Percentiles rank a stretch among this genome's conserved stretches.
phyloP scores from a whole-genome alignment of 2,888 invertebrate species.

The Lycia hirtaria region DNA sequence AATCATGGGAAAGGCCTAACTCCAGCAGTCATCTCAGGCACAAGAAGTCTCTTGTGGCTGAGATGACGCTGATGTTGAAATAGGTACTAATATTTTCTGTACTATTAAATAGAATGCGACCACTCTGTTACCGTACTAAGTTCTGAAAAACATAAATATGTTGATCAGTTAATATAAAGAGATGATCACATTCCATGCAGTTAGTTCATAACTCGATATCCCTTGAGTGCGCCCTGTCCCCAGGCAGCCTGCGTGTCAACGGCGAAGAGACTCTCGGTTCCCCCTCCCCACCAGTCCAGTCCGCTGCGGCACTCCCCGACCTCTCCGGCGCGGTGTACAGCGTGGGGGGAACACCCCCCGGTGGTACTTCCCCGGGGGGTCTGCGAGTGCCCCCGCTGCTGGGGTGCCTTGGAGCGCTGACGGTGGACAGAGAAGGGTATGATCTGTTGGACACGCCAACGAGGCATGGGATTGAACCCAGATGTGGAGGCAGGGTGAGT shows the following conservation, averaged over 20 bases:
- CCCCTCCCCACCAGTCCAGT: slow-evolving; percentile 87
- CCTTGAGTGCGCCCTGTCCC: slow-evolving; percentile 58
- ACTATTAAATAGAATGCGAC: too few relatives aligned
- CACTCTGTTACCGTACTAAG: too few relatives aligned
- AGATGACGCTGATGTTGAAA: too few relatives aligned
- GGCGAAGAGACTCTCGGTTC: slow-evolving; percentile 88
- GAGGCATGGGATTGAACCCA: slow-evolving; percentile 89
- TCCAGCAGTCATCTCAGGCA: too few relatives aligned
- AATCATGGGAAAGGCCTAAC: too few relatives aligned
- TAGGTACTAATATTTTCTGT: too few relatives aligned
- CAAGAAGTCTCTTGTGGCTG: too few relatives aligned
- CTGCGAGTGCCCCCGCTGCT: slow-evolving; percentile 83
- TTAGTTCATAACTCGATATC: background rate
- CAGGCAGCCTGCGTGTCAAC: slow-evolving; percentile 89
- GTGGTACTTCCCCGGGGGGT: slow-evolving; percentile 68
- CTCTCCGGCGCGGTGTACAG: slow-evolving; percentile 89
- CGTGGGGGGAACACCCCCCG: slow-evolving; percentile 94
- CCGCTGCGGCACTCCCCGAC: slow-evolving; percentile 87
- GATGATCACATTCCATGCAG: too few relatives aligned
- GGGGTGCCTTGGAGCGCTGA: slow-evolving; percentile 93
- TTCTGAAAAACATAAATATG: too few relatives aligned
- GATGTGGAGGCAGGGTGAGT: slow-evolving; percentile 89
- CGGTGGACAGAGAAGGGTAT: slow-evolving; percentile 89
- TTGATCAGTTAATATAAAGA: too few relatives aligned
- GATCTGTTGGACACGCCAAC: slow-evolving; percentile 89